Evolutionary conservation across 2,797 vertebrate species (phyloP), one percentile per base, ranked within the genome.

Genomic region (Brotula barbata): DNA sequence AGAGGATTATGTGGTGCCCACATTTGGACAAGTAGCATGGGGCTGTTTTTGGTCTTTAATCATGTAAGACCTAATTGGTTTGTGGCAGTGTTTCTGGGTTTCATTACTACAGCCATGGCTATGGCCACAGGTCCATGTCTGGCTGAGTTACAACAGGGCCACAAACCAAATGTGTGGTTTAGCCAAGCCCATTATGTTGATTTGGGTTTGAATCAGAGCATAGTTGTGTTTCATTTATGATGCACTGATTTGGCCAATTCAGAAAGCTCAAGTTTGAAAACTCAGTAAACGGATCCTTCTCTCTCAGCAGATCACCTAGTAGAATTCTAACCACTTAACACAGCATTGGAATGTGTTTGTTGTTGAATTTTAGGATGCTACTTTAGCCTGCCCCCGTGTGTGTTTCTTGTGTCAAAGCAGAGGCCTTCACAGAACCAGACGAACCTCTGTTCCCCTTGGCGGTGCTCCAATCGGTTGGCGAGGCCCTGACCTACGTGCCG

Each of bases 391-490:
- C n/a, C n/a, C n/a, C n/a, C 60, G 31, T 46, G 3, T 59, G 15
- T 56, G 2, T 71, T 44, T 64, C 1, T 25, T n/a, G 11, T 70
- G 22, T 58, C 14, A 59, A 22, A 91, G 89, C 83, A 90, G 93
- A 96, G 73, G 45, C 77, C 68, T 95, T 88, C 73, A 82, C 87
- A 69, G 93, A 93, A 60, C 78, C 91, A 1, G 92, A 94, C 43
- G 95, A 95, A 73, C 86, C 88, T 0, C 83, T 85, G 53, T 94
- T 96, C 88, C 93, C 94, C 37, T 83, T 89, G 63, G 88, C 89
- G 13, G 85, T 93, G 14, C 86, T 99, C 79, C 91, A 85, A 16
- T 93, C 95, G 1, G 84, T 95, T 47, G 95, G 97, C 19, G 84
- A 91, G 79, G 93, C 95, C 52, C 82, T 99, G 57, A 89, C 87